A percentile compares a stretch with the other conserved stretches of the same genome.
phyloP scores from a whole-genome alignment of 2,113 vertebrate genomes.

The Romanogobio albipinnatus region DNA sequence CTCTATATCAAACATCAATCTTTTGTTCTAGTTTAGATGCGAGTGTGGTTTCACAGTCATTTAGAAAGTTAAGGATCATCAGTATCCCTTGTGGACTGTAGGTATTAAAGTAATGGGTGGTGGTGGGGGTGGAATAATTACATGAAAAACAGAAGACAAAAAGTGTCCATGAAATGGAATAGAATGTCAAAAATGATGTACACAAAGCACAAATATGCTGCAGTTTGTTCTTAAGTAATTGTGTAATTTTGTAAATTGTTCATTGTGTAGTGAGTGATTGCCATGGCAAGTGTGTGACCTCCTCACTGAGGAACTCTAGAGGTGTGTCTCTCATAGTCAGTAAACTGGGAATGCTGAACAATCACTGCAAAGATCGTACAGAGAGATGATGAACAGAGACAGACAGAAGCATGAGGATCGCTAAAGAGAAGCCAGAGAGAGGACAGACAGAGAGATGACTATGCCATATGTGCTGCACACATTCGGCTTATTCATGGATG shows the following conservation, averaged over 20 bases:
- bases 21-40: slow-evolving; percentile 10
- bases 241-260: background rate
- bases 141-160: no score
- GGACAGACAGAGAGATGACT: background rate
- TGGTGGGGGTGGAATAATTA: no score
- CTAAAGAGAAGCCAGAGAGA: background rate
- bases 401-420: slow-evolving; percentile 55
- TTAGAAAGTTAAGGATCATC: background rate
- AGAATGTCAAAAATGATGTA: background rate
- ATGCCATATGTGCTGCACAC: background rate
- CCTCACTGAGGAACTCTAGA: background rate
- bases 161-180: background rate
- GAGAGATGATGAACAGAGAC: background rate
- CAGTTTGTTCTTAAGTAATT: background rate
- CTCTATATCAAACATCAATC: slow-evolving; percentile 26
- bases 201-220: background rate
- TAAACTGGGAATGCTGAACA: background rate
- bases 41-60: background rate
- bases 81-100: background rate
- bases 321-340: slow-evolving; percentile 2
- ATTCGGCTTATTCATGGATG: background rate
- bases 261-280: background rate
- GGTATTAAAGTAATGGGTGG: background rate
- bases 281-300: background rate
- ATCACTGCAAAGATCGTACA: background rate